A percentile compares a stretch with the other conserved stretches of the same genome.
phyloP scores from a whole-genome alignment of 1,140 invertebrate species.

The Myzus persicae region DNA sequence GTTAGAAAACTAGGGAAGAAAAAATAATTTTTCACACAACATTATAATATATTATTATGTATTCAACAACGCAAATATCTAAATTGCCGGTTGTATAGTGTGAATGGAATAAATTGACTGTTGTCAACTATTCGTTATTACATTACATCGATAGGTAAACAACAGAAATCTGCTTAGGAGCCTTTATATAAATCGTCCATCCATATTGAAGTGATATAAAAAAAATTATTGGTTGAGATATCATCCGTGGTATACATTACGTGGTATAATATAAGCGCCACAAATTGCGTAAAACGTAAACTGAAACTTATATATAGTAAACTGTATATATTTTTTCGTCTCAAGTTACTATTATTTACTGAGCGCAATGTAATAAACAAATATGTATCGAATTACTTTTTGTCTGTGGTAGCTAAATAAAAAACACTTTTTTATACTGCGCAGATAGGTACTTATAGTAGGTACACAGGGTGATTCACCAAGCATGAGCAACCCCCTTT shows the following conservation, averaged over 20 bases:
- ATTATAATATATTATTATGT: too few species aligned
- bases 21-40: too few species aligned
- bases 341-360: background rate
- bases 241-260: background rate
- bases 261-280: background rate
- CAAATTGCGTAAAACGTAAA: background rate
- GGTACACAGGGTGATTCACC: too few species aligned
- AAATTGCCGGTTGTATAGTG: background rate
- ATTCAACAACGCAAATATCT: too few species aligned
- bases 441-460: too few species aligned
- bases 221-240: background rate
- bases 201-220: background rate
- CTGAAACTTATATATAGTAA: background rate
- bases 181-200: background rate
- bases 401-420: background rate
- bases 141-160: background rate
- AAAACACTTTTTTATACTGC: background rate
- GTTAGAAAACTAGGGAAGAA: too few species aligned
- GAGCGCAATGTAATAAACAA: background rate
- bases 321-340: background rate
- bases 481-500: too few species aligned
- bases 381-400: background rate
- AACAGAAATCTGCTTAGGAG: background rate
- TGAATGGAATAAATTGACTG: background rate
- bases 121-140: background rate